Evolutionary conservation across 2,888 invertebrate species (phyloP), one percentile per base, ranked within the genome.

Genomic region (Harpalus rubripes): DNA sequence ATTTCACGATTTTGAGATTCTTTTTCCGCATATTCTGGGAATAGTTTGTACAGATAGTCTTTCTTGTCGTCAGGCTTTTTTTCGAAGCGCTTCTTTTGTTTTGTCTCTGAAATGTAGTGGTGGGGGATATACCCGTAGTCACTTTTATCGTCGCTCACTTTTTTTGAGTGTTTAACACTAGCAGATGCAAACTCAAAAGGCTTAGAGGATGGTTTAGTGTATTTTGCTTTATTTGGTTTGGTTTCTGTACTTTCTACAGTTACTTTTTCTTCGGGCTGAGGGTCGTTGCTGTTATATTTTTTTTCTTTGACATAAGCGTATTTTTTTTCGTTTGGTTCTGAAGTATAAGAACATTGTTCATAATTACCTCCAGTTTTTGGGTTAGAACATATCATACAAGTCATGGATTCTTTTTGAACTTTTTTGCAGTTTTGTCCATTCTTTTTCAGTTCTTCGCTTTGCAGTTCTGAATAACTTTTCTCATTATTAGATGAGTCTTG

Each of bases 331-430:
- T 94, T 93, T 0, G 96, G 96, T 86, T 94, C 94, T 0, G 95
- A 94, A 8, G 95, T 94, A 90, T 96, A 97, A 0, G 95, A 95
- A 89, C 97, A 97, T 12, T 95, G 95, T 89, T 97, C 96, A 86
- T 94, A 96, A 86, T 95, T 94, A 39, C 95, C 96, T 65, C 96
- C 95, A 1, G 94, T 95, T 89, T 95, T 94, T 0, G 95, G 93
- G 88, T 96, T 94, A 87, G 95, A 94, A 88, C 97, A 97, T 0
- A 95, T 92, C 86, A 93, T 93, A 89, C 96, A 96, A 10, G 93
- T 92, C 94, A 94, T 94, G 2, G 94, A 94, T 86, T 95, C 94
- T 88, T 92, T 94, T 76, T 93, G 90, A 0, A 95, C 93, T 88
- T 94, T 93, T 87, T 94, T 93, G 87, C 96, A 96, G 87, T 94